These are phyloP conservation scores for Pantherophis guttatus DNA, from an alignment of 2,113 vertebrate species.

Conservation along the genomic window DNA sequence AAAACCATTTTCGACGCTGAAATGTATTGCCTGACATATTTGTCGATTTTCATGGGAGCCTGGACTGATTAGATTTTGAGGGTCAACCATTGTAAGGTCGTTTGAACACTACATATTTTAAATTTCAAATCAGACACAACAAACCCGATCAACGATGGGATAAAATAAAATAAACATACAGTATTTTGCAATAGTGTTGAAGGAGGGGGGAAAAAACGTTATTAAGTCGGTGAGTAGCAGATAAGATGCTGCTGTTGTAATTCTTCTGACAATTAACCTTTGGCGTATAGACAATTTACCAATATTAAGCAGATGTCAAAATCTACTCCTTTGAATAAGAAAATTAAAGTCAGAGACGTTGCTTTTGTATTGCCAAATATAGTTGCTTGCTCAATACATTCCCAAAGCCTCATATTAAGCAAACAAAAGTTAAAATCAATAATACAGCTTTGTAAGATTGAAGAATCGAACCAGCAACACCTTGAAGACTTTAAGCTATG, in stretches of 20 bases:
- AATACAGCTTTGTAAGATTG: slow-evolving; percentile 54
- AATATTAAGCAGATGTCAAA: slow-evolving; percentile 46
- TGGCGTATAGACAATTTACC: slow-evolving; percentile 53
- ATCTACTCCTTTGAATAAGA: slow-evolving; percentile 46
- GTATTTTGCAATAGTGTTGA: slow-evolving; percentile 54
- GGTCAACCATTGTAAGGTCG: slow-evolving; percentile 75
- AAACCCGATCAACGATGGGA: slow-evolving; percentile 64
- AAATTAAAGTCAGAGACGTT: slow-evolving; percentile 39
- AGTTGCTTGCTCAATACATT: slow-evolving; percentile 53
- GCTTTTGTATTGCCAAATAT: slow-evolving; percentile 34
- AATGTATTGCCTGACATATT: slow-evolving; percentile 69
- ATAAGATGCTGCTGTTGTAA: slow-evolving; percentile 56
- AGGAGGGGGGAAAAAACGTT: slow-evolving; percentile 27
- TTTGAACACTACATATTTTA: slow-evolving; percentile 71
- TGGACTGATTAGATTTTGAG: slow-evolving; percentile 76
- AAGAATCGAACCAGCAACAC: slow-evolving; percentile 39
- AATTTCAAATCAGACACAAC: slow-evolving; percentile 73
- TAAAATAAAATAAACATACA: slow-evolving; percentile 43
- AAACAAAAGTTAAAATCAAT: slow-evolving; percentile 44
- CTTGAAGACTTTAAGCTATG: slow-evolving; percentile 64
- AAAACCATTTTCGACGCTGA: slow-evolving; percentile 61
- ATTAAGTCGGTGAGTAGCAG: slow-evolving; percentile 55
- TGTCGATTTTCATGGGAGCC: slow-evolving; percentile 72
- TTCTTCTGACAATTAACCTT: slow-evolving; percentile 77
- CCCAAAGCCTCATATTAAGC: slow-evolving; percentile 52